These are phyloP conservation scores for Haplochromis burtoni DNA, from an alignment of 2,113 vertebrate genomes.

Conservation along the genomic window DNA sequence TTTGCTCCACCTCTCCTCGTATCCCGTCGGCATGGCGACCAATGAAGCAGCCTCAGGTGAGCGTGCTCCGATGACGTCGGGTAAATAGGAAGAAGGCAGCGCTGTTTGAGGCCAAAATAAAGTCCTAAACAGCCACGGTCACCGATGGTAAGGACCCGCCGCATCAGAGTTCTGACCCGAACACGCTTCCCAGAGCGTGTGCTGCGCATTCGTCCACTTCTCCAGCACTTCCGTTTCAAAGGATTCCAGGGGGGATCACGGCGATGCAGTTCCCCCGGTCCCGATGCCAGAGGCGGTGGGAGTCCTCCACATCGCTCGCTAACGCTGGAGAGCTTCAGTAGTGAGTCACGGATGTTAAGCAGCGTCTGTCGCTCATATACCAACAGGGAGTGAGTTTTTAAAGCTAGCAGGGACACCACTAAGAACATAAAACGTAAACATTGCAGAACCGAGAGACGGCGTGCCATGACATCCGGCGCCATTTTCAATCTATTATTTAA, in stretches of 20 bases:
- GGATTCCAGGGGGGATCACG: neutral
- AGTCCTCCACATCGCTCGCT: neutral
- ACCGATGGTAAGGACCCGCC: fast-evolving
- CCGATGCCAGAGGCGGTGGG: neutral
- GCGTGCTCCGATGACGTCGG: neutral
- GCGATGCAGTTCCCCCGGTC: neutral
- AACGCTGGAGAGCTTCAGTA: neutral
- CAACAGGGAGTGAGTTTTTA: neutral
- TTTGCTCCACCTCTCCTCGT: too few relatives aligned
- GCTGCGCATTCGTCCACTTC: fast-evolving
- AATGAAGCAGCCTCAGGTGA: too few relatives aligned
- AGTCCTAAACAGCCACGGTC: fast-evolving
- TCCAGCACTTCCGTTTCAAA: fast-evolving
- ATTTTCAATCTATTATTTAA: neutral
- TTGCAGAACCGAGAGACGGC: neutral
- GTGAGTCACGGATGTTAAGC: fast-evolving
- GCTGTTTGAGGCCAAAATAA: neutral
- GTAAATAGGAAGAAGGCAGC: neutral
- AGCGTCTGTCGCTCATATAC: too few relatives aligned
- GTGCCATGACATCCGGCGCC: neutral
- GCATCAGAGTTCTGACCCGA: fast-evolving
- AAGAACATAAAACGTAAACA: neutral
- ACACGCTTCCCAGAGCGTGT: fast-evolving
- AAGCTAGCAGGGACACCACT: neutral
- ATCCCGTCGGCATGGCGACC: too few relatives aligned